A percentile compares a stretch with the other conserved stretches of the same genome.
Conservation (phyloP, 2,797 vertebrate species). For the Scleropages formosus region DNA sequence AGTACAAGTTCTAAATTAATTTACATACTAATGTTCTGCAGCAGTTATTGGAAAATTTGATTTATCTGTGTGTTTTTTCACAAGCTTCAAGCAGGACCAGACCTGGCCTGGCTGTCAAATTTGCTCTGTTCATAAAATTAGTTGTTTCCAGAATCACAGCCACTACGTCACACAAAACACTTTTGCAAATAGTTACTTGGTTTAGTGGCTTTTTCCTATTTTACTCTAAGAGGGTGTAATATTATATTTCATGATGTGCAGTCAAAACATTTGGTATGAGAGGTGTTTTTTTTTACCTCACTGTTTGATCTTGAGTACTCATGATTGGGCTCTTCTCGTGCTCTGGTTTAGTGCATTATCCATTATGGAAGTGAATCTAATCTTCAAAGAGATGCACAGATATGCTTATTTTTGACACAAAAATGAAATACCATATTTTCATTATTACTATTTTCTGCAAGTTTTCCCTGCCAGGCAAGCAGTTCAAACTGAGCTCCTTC, state of each 20-base stretch:
- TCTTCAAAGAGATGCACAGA: constrained; percentile 18
- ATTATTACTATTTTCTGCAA: not conserved
- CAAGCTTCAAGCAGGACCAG: too few species aligned
- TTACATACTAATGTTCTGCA: not conserved
- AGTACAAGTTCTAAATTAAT: too few species aligned
- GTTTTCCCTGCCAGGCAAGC: constrained; percentile 6
- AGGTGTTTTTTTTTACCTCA: constrained; percentile 6
- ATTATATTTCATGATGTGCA: not conserved
- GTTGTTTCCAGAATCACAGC: not conserved
- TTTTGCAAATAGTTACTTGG: not conserved
- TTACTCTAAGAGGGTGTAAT: not conserved
- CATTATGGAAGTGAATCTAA: constrained; percentile 19
- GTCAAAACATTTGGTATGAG: not conserved
- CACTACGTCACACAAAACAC: not conserved
- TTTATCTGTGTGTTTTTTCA: too few species aligned
- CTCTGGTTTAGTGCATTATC: constrained; percentile 10
- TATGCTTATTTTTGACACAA: not conserved
- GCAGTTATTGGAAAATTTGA: too few species aligned
- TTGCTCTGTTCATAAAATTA: not conserved
- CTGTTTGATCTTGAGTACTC: constrained; percentile 6
- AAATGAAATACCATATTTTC: not conserved
- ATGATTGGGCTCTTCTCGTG: not conserved
- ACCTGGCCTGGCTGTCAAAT: too few species aligned
- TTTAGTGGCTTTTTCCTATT: not conserved
- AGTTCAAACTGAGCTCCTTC: constrained; percentile 22